These are phyloP conservation scores for Drosophila persimilis DNA, from an alignment of 1,140 invertebrate species.

Conservation along the genomic window DNA sequence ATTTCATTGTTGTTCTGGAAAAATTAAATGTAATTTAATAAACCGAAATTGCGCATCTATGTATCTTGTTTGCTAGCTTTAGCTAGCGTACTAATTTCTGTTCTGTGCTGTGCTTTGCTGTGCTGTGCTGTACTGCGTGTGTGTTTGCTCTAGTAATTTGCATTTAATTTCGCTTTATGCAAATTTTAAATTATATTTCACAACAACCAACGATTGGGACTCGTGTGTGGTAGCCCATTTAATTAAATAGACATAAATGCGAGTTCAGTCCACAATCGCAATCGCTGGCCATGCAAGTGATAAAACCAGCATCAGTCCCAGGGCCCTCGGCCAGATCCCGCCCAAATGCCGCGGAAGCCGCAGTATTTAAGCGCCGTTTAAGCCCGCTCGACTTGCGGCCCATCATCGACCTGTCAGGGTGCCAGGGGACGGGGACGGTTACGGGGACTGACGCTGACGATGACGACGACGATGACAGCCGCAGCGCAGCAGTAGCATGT, in stretches of 20 bases:
- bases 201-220: conserved; percentile 8
- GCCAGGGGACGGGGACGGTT: conserved; percentile 1
- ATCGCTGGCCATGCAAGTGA: conserved; percentile 11
- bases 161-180: conserved; percentile 65
- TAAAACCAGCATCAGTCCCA: conserved; percentile 9
- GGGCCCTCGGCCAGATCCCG: conserved; percentile 1
- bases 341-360: conserved; percentile 31
- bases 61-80: conserved; percentile 28
- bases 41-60: conserved; percentile 48
- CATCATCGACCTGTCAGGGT: conserved; percentile 42
- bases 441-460: neutral
- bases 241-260: conserved; percentile 60
- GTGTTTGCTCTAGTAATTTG: conserved; percentile 59
- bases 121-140: conserved; percentile 6
- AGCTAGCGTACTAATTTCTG: conserved; percentile 15
- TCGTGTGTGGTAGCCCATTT: conserved; percentile 25
- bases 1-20: conserved; percentile 28
- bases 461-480: neutral
- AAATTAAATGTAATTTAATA: conserved; percentile 66
- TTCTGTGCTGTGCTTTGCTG: neutral
- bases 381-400: conserved; percentile 15
- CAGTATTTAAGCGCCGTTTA: conserved; percentile 48
- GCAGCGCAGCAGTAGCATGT: conserved; percentile 8
- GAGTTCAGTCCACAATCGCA: conserved; percentile 27
- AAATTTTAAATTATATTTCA: conserved; percentile 57